Percentiles rank a stretch among this genome's conserved stretches.
phyloP scores from a whole-genome alignment of 2,113 vertebrate genomes.

The Muscicapa adusta region DNA sequence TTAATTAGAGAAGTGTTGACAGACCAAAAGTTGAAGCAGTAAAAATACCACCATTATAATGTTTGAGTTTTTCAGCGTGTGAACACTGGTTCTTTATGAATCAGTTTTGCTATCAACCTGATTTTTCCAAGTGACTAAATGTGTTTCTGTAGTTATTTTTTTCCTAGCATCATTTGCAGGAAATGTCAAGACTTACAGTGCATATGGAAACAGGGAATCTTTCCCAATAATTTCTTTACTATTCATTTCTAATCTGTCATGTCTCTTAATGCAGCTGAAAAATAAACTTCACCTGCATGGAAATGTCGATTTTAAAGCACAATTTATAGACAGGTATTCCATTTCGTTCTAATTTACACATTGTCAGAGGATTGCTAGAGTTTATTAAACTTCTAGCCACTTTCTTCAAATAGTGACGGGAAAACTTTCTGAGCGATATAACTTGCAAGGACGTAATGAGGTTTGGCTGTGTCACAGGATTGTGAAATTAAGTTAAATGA shows the following conservation, averaged over 20 bases:
- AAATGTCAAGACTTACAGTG: conserved; percentile 13
- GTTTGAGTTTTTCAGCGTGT: neutral
- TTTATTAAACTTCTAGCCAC: conserved; percentile 46
- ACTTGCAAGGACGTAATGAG: neutral
- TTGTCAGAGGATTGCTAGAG: conserved; percentile 36
- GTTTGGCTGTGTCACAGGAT: neutral
- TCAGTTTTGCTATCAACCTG: neutral
- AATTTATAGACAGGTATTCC: conserved; percentile 57
- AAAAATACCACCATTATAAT: neutral
- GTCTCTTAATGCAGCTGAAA: conserved; percentile 55
- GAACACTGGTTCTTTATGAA: neutral
- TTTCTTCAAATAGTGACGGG: conserved; percentile 11
- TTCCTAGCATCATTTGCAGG: neutral
- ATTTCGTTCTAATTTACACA: conserved; percentile 24
- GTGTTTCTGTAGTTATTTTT: neutral
- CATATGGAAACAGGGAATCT: conserved; percentile 15
- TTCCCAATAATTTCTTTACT: conserved; percentile 55
- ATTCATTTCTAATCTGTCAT: conserved; percentile 58
- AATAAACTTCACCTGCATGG: conserved; percentile 42
- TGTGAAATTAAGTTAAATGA: neutral
- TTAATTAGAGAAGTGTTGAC: neutral
- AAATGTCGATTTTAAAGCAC: conserved; percentile 58
- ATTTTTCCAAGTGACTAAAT: neutral
- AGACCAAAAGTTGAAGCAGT: neutral
- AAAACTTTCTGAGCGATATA: conserved; percentile 4